These are phyloP conservation scores for Drosophila subsilvestris DNA, from an alignment of 2,888 invertebrate genomes.

Conservation along the genomic window DNA sequence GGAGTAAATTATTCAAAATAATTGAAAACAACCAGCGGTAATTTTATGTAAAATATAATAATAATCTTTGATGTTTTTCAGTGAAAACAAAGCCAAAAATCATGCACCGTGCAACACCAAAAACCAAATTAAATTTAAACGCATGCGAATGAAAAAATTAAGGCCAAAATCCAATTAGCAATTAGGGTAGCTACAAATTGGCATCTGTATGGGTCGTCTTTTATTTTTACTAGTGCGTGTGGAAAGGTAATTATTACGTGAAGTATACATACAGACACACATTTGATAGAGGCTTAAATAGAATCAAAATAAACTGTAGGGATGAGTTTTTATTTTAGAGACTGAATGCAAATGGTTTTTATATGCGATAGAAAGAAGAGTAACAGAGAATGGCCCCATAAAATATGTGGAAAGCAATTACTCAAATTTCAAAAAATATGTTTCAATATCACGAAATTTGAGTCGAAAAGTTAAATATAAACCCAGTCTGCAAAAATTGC, in stretches of 20 bases:
- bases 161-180: conserved; percentile 49
- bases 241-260: conserved; percentile 29
- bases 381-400: conserved; percentile 9
- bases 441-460: not conserved
- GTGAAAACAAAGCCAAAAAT: conserved; percentile 66
- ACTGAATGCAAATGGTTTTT: conserved; percentile 50
- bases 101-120: conserved; percentile 62
- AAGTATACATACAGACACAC: conserved; percentile 11
- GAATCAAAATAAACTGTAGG: conserved; percentile 29
- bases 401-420: conserved; percentile 1
- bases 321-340: conserved; percentile 58
- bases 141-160: conserved; percentile 37
- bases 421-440: too few species aligned
- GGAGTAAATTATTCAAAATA: conserved; percentile 70
- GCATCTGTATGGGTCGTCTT: conserved; percentile 26
- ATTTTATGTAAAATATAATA: conserved; percentile 68
- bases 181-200: conserved; percentile 45
- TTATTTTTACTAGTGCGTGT: conserved; percentile 19
- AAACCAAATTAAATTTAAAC: conserved; percentile 50
- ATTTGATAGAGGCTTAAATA: conserved; percentile 38
- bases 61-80: conserved; percentile 48
- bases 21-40: conserved; percentile 58
- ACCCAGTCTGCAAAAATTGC: conserved; percentile 12
- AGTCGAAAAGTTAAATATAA: not conserved
- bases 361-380: conserved; percentile 9